phyloP scores from a whole-genome alignment of 2,888 invertebrate species.

The Cheilosia vulpina region DNA sequence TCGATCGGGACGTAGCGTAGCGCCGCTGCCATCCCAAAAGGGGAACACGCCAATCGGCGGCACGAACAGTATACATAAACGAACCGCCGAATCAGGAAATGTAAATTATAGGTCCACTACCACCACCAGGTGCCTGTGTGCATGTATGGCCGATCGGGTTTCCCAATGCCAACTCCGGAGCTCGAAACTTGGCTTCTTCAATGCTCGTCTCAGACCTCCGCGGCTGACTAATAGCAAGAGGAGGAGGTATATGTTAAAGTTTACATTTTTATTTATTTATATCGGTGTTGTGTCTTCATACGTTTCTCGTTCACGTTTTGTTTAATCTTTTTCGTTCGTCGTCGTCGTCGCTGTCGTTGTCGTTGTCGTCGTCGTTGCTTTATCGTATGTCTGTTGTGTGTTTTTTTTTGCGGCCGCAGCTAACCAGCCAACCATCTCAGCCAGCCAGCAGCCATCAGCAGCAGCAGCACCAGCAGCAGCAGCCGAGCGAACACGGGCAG shows the following conservation, averaged over 20 bases:
- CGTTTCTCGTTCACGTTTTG: conserved; percentile 49
- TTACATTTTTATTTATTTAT: conserved; percentile 74
- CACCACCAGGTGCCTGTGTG: conserved; percentile 35
- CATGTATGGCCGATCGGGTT: conserved; percentile 65
- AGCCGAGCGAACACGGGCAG: conserved; percentile 81
- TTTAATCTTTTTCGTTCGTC: conserved; percentile 29
- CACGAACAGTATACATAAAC: conserved; percentile 65
- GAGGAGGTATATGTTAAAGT: conserved; percentile 72
- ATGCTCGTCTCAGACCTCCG: conserved; percentile 62
- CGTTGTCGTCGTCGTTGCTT: conserved; percentile 48
- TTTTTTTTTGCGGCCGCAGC: conserved; percentile 68
- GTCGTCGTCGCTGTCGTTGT: conserved; percentile 26
- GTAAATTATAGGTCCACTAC: conserved; percentile 69
- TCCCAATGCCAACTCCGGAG: conserved; percentile 69
- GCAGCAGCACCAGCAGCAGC: conserved; percentile 77
- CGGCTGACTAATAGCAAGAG: conserved; percentile 72
- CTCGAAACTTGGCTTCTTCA: conserved; percentile 65
- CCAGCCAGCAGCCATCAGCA: conserved; percentile 72
- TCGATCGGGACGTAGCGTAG: conserved; percentile 63
- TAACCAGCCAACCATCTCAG: conserved; percentile 73
- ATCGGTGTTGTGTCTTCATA: conserved; percentile 74
- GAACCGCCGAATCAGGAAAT: conserved; percentile 73
- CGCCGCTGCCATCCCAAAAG: conserved; percentile 46
- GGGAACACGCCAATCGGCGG: conserved; percentile 72
- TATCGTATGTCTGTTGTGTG: conserved; percentile 66